Evolutionary conservation across 2,797 vertebrate genomes (phyloP).

Genomic region (Syngnathus acus): DNA sequence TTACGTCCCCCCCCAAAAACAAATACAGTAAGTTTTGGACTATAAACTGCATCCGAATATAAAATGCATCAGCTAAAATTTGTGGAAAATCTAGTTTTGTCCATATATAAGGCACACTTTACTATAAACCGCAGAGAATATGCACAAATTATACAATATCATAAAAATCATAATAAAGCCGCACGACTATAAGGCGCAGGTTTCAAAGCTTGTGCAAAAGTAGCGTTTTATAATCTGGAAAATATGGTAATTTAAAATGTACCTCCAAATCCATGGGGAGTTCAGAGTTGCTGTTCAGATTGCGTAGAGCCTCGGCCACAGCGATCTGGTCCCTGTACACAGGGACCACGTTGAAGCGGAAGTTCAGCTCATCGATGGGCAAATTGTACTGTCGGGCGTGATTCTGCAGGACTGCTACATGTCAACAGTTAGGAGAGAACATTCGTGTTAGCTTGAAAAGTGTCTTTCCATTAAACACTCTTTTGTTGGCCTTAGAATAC

Average conservation of each 20-base stretch:
- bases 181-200: no score
- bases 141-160: no score
- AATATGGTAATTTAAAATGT: neutral
- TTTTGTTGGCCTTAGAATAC: neutral
- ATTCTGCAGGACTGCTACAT: constrained; percentile 78
- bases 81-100: no score
- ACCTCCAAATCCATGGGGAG: constrained; percentile 75
- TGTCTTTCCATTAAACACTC: neutral
- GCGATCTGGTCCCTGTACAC: constrained; percentile 71
- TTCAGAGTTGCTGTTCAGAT: constrained; percentile 46
- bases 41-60: no score
- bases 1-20: neutral
- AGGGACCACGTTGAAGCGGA: constrained; percentile 72
- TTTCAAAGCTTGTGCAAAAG: no score
- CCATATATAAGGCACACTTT: no score
- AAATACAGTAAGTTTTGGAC: neutral
- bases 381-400: constrained; percentile 78
- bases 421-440: constrained; percentile 5
- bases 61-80: no score
- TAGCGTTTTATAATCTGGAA: neutral
- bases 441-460: neutral
- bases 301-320: constrained; percentile 64
- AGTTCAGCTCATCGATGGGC: constrained; percentile 81
- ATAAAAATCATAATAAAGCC: no score
- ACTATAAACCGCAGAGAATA: no score